Base-by-base conservation (phyloP, 2,797 vertebrate genomes). In the Tenualosa thibaudeaui region DNA sequence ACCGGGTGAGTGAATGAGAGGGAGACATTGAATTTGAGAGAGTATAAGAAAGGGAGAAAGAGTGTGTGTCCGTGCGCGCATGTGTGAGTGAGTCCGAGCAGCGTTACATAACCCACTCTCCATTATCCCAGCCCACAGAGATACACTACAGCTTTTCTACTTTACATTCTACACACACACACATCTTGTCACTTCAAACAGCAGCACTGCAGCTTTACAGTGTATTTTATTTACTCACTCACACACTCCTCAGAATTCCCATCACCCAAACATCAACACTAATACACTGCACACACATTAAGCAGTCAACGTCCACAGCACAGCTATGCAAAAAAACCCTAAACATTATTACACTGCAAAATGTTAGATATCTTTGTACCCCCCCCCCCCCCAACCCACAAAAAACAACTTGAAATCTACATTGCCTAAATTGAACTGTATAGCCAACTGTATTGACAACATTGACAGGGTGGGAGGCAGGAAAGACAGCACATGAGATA, bases 61-160 rank as follows among this genome's bases (percentile, higher is more conserved):
- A 19, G 56, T 58, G 15, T 58, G 62, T 3, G 19, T 3, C 7
- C 9, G 12, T 13, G 53, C 3, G 53, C 3, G 53, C 3, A 9
- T 5, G 56, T 22, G 62, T 12, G 24, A 26, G 62, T 13, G 26
- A 31, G 62, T 2, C 9, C 13, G 1, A 17, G 31, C 26, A 12
- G 3, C 15, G 65, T 71, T 71, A 71, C 65, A 37, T 71, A 71
- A 71, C 65, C 31, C 65, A 71, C 65, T 71, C 65, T 71, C 26
- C 65, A 71, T 71, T 71, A 71, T 37, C 62, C 62, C 26, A 15
- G n/a, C 58, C 56, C 58, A 62, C 58, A 62, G 58, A 58, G 24
- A 37, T 37, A 51, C 65, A 71, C 65, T 71, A 71, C 65, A 40
- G 65, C 65, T 37, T 71, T 13, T 71, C 65, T 37, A 71, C 65